Evolutionary conservation across 2,888 invertebrate species (phyloP), one percentile per base, ranked within the genome.

Genomic region (Diloba caeruleocephala): DNA sequence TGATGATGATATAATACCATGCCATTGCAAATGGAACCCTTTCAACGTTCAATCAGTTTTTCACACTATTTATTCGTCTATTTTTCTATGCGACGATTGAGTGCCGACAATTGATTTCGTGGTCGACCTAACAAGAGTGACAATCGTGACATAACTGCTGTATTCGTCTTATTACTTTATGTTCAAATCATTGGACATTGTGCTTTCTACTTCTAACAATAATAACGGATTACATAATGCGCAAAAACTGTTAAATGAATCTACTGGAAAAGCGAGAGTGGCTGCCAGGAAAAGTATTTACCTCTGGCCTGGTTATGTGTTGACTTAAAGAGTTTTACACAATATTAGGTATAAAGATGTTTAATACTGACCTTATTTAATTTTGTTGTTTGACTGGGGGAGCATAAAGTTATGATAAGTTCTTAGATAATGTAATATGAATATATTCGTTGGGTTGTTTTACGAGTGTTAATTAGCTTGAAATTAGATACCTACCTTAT

Each of bases 61-160:
- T 33, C 45, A 54, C 42, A 56, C 39, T 60, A 43, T 61, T 62
- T 51, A 65, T 53, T 48, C 48, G 21, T 19, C 36, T 46, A 38
- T 58, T 57, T 63, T 66, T 50, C 14, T 17, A 29, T 46, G 25
- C 39, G 25, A 32, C 33, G 34, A 56, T 54, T 50, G 31, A 44
- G 46, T 42, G 21, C 43, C 23, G 41, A 50, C 56, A 68, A 60
- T 68, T 60, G 66, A 70, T 59, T 66, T 70, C 77, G 71, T 74
- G 75, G 72, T 74, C 63, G 62, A 73, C 39, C 51, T 50, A 39
- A 57, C 49, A 28, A 31, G 37, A 34, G 25, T 26, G 57, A 14
- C 33, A 32, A 58, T 69, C 61, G 72, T 82, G 78, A 82, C 68
- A 73, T 80, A 82, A 84, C 75, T 38, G 26, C 39, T 52, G 68